These are phyloP conservation scores for Calephelis nemesis DNA, from an alignment of 1,140 invertebrate genomes.

Conservation along the genomic window DNA sequence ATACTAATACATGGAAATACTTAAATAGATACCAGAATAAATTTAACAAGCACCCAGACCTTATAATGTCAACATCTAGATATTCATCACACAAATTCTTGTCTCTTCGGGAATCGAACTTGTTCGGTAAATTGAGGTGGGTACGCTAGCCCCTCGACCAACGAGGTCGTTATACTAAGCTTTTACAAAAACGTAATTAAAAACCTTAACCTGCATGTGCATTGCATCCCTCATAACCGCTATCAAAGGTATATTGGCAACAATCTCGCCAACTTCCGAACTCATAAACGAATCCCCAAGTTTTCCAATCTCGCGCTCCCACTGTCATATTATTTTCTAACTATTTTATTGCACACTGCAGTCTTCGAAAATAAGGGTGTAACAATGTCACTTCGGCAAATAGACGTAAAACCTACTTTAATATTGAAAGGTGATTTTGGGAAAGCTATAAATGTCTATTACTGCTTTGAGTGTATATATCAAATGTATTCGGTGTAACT, in stretches of 20 bases:
- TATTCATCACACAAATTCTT: too few species aligned
- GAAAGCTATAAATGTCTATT: slow-evolving; percentile 7
- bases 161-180: too few species aligned
- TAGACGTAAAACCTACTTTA: slow-evolving; percentile 30
- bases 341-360: slow-evolving; percentile 52
- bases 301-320: slow-evolving; percentile 50
- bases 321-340: slow-evolving; percentile 51
- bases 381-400: slow-evolving; percentile 34
- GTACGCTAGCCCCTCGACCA: too few species aligned
- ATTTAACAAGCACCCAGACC: too few species aligned
- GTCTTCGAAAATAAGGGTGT: slow-evolving; percentile 32
- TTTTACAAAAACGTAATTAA: too few species aligned
- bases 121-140: too few species aligned
- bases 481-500: background rate
- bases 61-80: too few species aligned
- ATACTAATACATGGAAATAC: too few species aligned
- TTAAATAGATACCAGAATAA: too few species aligned
- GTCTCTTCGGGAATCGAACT: too few species aligned
- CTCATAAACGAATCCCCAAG: slow-evolving; percentile 51
- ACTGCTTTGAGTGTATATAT: background rate
- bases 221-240: slow-evolving; percentile 3
- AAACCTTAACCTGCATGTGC: background rate
- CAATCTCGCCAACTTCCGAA: slow-evolving; percentile 41
- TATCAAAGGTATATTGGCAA: slow-evolving; percentile 27
- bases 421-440: slow-evolving; percentile 30